These are phyloP conservation scores for Porphyrio hochstetteri DNA, from an alignment of 2,113 vertebrate species.

Conservation along the genomic window DNA sequence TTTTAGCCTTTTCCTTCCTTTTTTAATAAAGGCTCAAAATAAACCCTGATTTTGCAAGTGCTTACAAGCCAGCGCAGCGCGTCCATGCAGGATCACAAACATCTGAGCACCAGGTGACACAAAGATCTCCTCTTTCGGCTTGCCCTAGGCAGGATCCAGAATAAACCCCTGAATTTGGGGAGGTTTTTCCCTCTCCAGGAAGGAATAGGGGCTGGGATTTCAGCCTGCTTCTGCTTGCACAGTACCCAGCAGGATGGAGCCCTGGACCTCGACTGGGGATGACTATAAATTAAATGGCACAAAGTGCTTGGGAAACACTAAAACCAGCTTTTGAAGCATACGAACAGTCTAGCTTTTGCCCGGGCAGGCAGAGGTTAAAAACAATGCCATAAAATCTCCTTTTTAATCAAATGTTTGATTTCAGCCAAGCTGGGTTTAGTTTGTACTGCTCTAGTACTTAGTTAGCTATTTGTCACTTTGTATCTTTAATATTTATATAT, in stretches of 20 bases:
- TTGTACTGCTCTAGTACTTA: neutral
- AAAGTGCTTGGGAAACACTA: neutral
- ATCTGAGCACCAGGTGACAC: conserved; percentile 23
- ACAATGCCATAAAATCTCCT: neutral
- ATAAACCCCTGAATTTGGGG: neutral
- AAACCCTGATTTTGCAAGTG: neutral
- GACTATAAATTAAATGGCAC: neutral
- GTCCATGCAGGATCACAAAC: neutral
- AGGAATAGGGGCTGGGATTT: neutral
- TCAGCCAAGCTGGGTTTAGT: conserved; percentile 45
- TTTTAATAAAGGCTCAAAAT: conserved; percentile 39
- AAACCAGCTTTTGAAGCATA: neutral
- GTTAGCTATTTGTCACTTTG: neutral
- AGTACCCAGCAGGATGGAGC: neutral
- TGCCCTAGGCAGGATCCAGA: conserved; percentile 19
- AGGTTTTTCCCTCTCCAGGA: neutral
- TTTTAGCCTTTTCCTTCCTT: neutral
- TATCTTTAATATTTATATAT: neutral
- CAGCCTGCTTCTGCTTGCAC: conserved; percentile 28
- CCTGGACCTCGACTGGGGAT: neutral
- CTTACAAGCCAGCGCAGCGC: neutral
- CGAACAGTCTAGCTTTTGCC: neutral
- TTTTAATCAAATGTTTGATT: conserved; percentile 36
- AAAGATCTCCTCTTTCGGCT: neutral
- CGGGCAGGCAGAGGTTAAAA: neutral